Evolutionary conservation across 1,140 invertebrate species (phyloP).

Genomic region (Aporrectodea caliginosa): DNA sequence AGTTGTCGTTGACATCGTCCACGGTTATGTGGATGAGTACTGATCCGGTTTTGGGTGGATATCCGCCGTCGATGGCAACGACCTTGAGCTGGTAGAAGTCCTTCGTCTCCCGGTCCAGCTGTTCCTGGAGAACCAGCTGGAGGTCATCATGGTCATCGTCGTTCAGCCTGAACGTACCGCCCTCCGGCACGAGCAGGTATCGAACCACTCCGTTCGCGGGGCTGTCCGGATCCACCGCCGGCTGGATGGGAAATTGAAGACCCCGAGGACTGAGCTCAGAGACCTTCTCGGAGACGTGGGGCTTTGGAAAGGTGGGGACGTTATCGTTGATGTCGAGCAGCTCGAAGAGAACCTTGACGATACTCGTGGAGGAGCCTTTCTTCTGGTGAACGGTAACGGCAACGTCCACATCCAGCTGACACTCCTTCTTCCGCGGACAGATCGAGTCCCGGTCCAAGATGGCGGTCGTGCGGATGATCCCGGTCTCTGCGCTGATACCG

Average conservation of each 20-base stretch:
- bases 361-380: background rate
- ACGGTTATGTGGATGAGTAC: background rate
- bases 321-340: slow-evolving; percentile 60
- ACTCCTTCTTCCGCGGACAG: slow-evolving; percentile 15
- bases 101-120: slow-evolving; percentile 76
- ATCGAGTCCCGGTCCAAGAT: slow-evolving; percentile 16
- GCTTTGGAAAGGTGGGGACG: slow-evolving; percentile 40
- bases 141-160: background rate
- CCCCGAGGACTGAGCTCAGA: slow-evolving; percentile 83
- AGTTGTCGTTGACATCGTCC: slow-evolving; percentile 15
- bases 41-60: slow-evolving; percentile 72
- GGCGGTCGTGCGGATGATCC: slow-evolving; percentile 9
- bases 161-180: background rate
- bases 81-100: slow-evolving; percentile 73
- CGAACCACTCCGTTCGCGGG: slow-evolving; percentile 84
- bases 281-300: slow-evolving; percentile 78
- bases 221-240: slow-evolving; percentile 85
- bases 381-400: slow-evolving; percentile 20
- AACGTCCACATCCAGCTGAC: slow-evolving; percentile 15
- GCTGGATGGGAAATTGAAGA: slow-evolving; percentile 21
- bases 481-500: background rate
- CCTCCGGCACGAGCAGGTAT: slow-evolving; percentile 84
- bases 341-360: slow-evolving; percentile 33
- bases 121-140: slow-evolving; percentile 55
- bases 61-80: slow-evolving; percentile 83